Evolutionary conservation across 2,888 invertebrate species (phyloP).

Genomic region (Rhamphomyia laevipes): DNA sequence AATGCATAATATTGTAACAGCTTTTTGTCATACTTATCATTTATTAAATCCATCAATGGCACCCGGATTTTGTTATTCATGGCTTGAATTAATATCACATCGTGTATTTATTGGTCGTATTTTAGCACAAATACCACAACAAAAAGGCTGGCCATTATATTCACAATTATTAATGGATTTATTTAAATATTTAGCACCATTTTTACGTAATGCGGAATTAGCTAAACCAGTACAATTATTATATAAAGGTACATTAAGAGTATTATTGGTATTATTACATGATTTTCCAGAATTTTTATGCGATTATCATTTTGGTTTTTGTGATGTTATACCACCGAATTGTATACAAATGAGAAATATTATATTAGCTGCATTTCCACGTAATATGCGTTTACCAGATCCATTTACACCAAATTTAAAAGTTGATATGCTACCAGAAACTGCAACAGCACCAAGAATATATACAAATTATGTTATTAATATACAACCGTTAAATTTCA

Average conservation of each 20-base stretch:
- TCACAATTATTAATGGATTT: conserved; percentile 90
- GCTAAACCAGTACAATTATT: conserved; percentile 86
- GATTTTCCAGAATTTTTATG: conserved; percentile 99
- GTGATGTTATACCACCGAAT: conserved; percentile 98
- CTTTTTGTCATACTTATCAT: conserved; percentile 92
- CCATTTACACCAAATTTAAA: conserved; percentile 97
- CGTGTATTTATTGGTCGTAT: conserved; percentile 90
- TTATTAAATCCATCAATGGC: conserved; percentile 85
- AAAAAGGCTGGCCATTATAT: conserved; percentile 96
- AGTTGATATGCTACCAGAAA: conserved; percentile 80
- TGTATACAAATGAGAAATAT: conserved; percentile 98
- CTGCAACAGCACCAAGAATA: conserved; percentile 77
- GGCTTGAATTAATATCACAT: conserved; percentile 96
- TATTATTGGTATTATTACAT: conserved; percentile 87
- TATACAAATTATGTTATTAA: conserved; percentile 76
- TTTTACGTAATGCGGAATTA: conserved; percentile 91
- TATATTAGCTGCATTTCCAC: conserved; percentile 93
- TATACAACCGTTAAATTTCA: conserved; percentile 80
- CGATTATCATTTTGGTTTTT: conserved; percentile 98
- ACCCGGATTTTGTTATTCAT: conserved; percentile 95
- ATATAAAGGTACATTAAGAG: conserved; percentile 92
- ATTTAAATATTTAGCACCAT: conserved; percentile 94
- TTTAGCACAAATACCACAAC: conserved; percentile 79
- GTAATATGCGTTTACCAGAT: conserved; percentile 96
- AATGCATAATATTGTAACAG: conserved; percentile 75